Percentiles rank a stretch among this genome's conserved stretches.
These are phyloP conservation scores for Chromobotia macracanthus DNA, from an alignment of 2,797 vertebrate species.

Conservation along the genomic window DNA sequence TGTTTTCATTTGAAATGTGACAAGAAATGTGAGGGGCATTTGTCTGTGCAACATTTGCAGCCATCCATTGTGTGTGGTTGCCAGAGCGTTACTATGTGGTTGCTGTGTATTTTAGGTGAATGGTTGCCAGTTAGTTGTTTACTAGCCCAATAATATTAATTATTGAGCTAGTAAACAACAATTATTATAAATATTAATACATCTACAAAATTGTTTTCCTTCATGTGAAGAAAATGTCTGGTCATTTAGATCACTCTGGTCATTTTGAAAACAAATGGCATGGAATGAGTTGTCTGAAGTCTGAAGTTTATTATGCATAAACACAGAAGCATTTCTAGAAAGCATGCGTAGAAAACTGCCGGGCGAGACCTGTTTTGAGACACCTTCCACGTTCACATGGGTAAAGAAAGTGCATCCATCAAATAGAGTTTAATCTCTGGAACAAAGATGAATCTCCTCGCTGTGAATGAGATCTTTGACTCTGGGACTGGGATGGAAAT, in stretches of 20 bases:
- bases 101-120: not conserved
- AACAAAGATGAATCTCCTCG: slow-evolving; percentile 68
- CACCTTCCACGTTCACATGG: slow-evolving; percentile 63
- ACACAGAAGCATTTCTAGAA: slow-evolving; percentile 11
- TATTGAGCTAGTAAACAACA: too few species aligned
- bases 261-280: not conserved
- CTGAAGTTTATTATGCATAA: not conserved
- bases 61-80: not conserved
- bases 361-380: slow-evolving; percentile 27
- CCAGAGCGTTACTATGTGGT: not conserved
- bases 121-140: not conserved
- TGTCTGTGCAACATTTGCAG: not conserved
- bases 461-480: slow-evolving; percentile 67
- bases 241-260: not conserved
- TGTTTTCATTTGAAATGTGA: not conserved
- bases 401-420: slow-evolving; percentile 66
- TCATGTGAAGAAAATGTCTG: not conserved
- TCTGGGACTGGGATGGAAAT: slow-evolving; percentile 53
- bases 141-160: not conserved
- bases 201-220: not conserved
- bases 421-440: slow-evolving; percentile 67
- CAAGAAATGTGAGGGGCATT: not conserved
- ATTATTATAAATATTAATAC: too few species aligned
- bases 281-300: not conserved
- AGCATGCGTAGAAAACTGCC: not conserved